Evolutionary conservation across 2,797 vertebrate genomes (phyloP).

Genomic region (Erethizon dorsatum): DNA sequence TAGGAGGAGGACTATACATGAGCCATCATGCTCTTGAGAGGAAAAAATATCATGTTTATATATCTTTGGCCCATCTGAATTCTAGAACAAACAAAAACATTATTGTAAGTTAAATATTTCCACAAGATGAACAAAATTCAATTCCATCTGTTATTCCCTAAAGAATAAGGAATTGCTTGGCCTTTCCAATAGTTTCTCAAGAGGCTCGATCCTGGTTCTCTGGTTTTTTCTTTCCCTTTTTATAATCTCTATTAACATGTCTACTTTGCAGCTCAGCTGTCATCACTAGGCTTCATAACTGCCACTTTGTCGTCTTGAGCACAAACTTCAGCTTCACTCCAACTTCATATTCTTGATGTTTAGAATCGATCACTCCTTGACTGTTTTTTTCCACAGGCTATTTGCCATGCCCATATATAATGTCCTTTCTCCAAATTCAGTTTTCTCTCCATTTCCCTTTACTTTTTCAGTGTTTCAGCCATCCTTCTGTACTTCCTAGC

Average conservation of each 20-base stretch:
- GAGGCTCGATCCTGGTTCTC: background rate
- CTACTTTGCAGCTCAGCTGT: background rate
- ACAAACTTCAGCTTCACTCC: background rate
- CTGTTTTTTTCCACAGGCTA: background rate
- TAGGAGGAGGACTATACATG: background rate
- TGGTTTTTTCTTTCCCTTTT: background rate
- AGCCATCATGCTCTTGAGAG: background rate
- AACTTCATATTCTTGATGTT: background rate
- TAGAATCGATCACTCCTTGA: background rate
- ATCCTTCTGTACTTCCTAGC: background rate
- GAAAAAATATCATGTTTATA: background rate
- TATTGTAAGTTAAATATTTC: background rate
- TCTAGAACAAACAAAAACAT: conserved; percentile 14
- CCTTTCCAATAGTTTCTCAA: background rate
- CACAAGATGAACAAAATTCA: conserved; percentile 11
- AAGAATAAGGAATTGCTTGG: background rate
- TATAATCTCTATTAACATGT: background rate
- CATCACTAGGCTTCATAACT: background rate
- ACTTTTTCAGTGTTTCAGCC: background rate
- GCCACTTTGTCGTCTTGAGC: background rate
- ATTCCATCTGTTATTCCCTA: conserved; percentile 1
- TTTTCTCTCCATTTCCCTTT: background rate
- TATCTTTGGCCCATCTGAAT: background rate
- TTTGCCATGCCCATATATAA: background rate
- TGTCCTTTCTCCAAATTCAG: background rate